These are phyloP conservation scores for Anarrhichthys ocellatus DNA, from an alignment of 2,113 vertebrate genomes.

Conservation along the genomic window DNA sequence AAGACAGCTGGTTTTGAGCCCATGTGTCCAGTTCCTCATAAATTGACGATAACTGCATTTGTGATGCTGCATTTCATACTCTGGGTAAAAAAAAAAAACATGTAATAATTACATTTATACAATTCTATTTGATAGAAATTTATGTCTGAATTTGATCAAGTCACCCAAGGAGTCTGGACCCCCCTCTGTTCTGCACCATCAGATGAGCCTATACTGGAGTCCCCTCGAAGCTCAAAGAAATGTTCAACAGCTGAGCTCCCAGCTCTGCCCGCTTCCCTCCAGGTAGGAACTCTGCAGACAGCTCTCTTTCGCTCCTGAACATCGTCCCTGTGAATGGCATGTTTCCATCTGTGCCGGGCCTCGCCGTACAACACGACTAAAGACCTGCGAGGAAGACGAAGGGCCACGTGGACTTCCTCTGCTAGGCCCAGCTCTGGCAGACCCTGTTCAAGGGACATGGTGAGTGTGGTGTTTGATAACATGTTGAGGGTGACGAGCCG, in stretches of 20 bases:
- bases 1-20: conserved; percentile 5
- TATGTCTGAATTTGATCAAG: not conserved
- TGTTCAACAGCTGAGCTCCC: conserved; percentile 85
- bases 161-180: not conserved
- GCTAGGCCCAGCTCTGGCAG: conserved; percentile 56
- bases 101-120: not conserved
- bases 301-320: conserved; percentile 88
- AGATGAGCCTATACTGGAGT: conserved; percentile 74
- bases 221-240: conserved; percentile 89
- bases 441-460: conserved; percentile 85
- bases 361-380: conserved; percentile 86
- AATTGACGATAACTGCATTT: not conserved
- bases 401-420: conserved; percentile 84
- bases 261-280: conserved; percentile 85
- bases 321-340: conserved; percentile 88
- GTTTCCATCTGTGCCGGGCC: conserved; percentile 91
- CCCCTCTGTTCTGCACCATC: not conserved
- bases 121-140: not conserved
- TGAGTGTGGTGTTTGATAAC: conserved; percentile 88
- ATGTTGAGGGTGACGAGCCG: conserved; percentile 94
- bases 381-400: conserved; percentile 86
- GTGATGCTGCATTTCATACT: not conserved
- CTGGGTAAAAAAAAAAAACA: not conserved
- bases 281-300: conserved; percentile 87
- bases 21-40: not conserved